Percentiles rank a stretch among this genome's conserved stretches.
Evolutionary conservation across 2,797 vertebrate genomes (phyloP).

Genomic region (Lacerta viridis): DNA sequence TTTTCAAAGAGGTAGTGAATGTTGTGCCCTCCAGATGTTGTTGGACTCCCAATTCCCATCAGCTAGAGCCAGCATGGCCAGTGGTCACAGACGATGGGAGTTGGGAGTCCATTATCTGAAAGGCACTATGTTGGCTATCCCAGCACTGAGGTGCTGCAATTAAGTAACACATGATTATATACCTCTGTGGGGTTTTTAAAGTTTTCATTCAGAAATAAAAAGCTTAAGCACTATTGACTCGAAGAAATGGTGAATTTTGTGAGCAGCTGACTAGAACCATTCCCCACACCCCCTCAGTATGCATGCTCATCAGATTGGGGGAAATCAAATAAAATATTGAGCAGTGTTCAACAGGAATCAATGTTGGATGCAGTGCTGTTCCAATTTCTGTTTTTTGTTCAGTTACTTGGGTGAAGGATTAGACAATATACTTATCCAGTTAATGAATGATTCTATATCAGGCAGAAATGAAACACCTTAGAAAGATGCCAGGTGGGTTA

Average conservation of each 20-base stretch:
- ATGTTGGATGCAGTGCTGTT: neutral
- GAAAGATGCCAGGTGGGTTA: neutral
- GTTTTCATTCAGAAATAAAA: neutral
- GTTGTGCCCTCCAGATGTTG: too few species aligned
- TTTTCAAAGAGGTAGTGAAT: constrained; percentile 2
- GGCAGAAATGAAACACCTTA: neutral
- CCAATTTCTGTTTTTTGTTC: neutral
- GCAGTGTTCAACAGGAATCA: neutral
- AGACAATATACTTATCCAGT: neutral
- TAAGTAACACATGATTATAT: too few species aligned
- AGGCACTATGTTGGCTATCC: too few species aligned
- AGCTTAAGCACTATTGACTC: neutral
- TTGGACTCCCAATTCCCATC: too few species aligned
- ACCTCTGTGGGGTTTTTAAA: neutral
- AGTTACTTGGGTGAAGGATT: neutral
- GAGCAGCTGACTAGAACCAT: neutral
- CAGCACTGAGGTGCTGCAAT: too few species aligned
- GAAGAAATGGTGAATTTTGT: neutral
- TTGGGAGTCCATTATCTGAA: too few species aligned
- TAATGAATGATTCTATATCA: neutral
- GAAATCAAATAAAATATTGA: neutral
- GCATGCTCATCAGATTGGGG: neutral
- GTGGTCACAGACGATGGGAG: too few species aligned
- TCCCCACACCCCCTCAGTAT: neutral
- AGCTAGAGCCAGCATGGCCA: too few species aligned